Base-by-base conservation (phyloP, 2,797 vertebrate species). In the Bovichtus diacanthus region DNA sequence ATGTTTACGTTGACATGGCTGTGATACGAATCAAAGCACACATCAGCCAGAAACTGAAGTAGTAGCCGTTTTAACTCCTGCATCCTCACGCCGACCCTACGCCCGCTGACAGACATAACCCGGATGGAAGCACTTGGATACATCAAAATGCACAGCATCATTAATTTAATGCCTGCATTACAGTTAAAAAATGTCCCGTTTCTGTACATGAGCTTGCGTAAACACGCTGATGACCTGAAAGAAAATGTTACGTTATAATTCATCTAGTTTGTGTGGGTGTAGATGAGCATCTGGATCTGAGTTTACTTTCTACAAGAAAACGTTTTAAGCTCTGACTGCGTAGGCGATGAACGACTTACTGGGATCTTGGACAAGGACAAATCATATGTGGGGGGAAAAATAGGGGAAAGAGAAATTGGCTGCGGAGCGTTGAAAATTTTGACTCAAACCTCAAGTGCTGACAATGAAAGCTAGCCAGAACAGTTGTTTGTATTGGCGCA, bases 401-500 rank as follows among this genome's bases (percentile, higher is more conserved):
- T 78, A 56, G 84, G 90, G 84, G 88, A 83, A 90, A 90, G 85
- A 90, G 89, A 91, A 91, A 90, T 93, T 94, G 91, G 89, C 93
- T 92, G 86, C 49, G 43, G 88, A 81, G 83, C 79, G 53, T 82
- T 91, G 82, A 93, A 91, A 89, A 90, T 82, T 91, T 88, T 50
- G 63, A 89, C 89, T 88, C 66, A 90, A 94, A 95, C 95, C 95
- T 96, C 95, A 94, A 94, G 94, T 95, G 89, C 94, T 96, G 93
- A 90, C 94, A 83, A 80, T 96, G 95, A 96, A 92, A 95, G 92
- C 92, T 93, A 82, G 95, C 95, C 95, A 87, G 94, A 93, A 90
- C 95, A 94, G 95, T 96, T 97, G 95, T 96, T 97, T 97, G 95
- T 94, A 85, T 97, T 98, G 96, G 96, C 96, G 23, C 91, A 31